Evolutionary conservation across 2,113 vertebrate genomes (phyloP).

Genomic region (Chlorocebus sabaeus): DNA sequence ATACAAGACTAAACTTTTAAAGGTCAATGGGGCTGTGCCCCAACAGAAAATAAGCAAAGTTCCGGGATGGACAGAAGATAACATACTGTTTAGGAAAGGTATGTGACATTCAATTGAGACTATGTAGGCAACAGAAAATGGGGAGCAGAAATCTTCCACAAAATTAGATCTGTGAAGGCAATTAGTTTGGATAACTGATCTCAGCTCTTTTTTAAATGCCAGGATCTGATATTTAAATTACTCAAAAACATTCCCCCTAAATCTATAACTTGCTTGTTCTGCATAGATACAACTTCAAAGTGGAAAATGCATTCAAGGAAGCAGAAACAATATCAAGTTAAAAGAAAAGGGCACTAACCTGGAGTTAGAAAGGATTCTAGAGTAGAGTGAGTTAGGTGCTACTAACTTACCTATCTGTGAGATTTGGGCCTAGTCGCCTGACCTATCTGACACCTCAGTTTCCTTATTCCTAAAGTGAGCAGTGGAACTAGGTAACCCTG

Average conservation of each 20-base stretch:
- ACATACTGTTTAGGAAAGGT: neutral
- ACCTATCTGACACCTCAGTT: neutral
- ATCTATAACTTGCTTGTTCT: neutral
- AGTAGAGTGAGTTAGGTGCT: neutral
- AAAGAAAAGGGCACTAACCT: neutral
- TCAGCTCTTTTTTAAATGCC: neutral
- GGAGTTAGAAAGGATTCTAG: neutral
- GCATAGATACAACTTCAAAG: neutral
- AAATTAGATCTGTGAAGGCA: neutral
- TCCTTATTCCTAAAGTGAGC: neutral
- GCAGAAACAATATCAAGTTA: neutral
- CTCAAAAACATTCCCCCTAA: neutral
- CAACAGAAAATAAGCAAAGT: neutral
- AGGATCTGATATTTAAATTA: constrained; percentile 5
- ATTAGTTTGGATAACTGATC: neutral
- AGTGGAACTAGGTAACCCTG: neutral
- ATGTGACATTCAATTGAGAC: neutral
- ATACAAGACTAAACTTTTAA: neutral
- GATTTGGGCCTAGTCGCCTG: neutral
- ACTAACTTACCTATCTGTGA: neutral
- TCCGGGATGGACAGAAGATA: neutral
- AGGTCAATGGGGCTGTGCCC: neutral
- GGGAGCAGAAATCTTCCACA: neutral
- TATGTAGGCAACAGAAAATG: neutral
- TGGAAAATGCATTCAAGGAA: neutral